These are phyloP conservation scores for Dromococcyx pavoninus DNA, from an alignment of 2,797 vertebrate species.

Conservation along the genomic window DNA sequence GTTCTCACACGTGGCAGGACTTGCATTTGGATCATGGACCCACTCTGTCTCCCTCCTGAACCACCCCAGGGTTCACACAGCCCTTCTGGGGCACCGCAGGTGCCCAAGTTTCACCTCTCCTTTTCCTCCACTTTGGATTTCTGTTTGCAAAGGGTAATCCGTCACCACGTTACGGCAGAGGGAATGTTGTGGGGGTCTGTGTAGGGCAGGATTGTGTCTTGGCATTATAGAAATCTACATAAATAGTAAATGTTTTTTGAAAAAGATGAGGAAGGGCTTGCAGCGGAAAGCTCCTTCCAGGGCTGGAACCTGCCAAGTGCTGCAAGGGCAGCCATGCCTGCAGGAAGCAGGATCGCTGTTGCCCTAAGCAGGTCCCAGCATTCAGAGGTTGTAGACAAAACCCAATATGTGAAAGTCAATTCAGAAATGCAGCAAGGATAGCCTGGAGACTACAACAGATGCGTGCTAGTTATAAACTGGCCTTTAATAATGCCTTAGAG, in stretches of 20 bases:
- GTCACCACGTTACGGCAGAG: neutral
- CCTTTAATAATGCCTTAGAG: conserved; percentile 39
- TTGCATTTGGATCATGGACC: neutral
- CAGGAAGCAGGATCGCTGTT: neutral
- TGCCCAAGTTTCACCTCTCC: neutral
- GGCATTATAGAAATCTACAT: neutral
- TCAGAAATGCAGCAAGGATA: neutral
- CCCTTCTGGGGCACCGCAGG: neutral
- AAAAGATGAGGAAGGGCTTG: neutral
- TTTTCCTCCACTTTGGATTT: neutral
- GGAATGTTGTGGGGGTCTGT: neutral
- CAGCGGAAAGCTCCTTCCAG: neutral
- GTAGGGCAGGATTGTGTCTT: neutral
- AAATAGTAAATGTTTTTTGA: neutral
- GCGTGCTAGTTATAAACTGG: neutral
- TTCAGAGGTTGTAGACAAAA: neutral
- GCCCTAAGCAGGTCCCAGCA: neutral
- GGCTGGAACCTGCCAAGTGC: neutral
- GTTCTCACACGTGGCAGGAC: neutral
- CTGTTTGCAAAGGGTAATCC: neutral
- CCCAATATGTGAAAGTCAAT: neutral
- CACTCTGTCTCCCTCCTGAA: neutral
- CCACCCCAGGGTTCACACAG: neutral
- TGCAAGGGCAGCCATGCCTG: neutral
- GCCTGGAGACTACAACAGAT: neutral